Percentiles rank a stretch among this genome's conserved stretches.
phyloP scores from a whole-genome alignment of 2,113 vertebrate genomes.

The Eleginops maclovinus region DNA sequence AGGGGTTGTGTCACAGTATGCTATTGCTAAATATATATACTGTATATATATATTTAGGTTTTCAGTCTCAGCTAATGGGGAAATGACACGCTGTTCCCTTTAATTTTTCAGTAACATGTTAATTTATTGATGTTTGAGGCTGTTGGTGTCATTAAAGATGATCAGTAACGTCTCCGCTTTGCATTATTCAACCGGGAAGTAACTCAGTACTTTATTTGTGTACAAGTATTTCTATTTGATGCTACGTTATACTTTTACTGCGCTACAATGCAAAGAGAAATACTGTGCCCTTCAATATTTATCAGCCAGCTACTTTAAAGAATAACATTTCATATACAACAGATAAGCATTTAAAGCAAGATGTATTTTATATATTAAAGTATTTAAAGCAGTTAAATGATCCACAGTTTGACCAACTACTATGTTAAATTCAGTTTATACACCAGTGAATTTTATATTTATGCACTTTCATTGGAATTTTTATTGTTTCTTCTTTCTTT shows the following conservation, averaged over 20 bases:
- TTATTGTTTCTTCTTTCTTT: too few relatives aligned
- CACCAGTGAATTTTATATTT: too few relatives aligned
- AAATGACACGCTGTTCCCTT: neutral
- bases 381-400: too few relatives aligned
- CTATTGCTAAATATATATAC: neutral
- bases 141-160: conserved; percentile 60
- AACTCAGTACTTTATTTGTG: neutral
- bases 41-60: neutral
- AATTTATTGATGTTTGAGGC: conserved; percentile 40
- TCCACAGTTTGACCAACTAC: too few relatives aligned
- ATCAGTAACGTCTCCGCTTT: neutral
- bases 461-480: too few relatives aligned
- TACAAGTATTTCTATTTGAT: neutral
- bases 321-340: neutral
- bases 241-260: neutral
- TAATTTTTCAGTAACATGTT: neutral
- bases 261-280: neutral
- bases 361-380: too few relatives aligned
- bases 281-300: too few relatives aligned
- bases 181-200: neutral
- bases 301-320: neutral
- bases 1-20: neutral
- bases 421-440: too few relatives aligned
- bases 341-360: too few relatives aligned
- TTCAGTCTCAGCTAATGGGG: neutral